These are phyloP conservation scores for Andricus quercusramuli DNA, from an alignment of 2,888 invertebrate species.

Conservation along the genomic window DNA sequence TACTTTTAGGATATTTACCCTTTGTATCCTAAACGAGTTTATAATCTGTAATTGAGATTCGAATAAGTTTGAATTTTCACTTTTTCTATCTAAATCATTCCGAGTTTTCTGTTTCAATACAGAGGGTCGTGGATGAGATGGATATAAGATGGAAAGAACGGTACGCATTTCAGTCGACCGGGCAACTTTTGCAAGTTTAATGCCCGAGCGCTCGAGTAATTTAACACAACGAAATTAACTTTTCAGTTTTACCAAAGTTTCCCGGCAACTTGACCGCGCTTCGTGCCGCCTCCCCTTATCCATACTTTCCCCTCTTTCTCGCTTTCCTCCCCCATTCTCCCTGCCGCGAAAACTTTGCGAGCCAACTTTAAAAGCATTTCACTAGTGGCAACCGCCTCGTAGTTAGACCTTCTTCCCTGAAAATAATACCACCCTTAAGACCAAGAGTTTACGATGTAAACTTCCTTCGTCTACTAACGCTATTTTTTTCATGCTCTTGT, in stretches of 20 bases:
- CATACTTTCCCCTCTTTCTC: slow-evolving; percentile 36
- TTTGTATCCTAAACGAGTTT: too few species aligned
- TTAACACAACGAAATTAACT: slow-evolving; percentile 77
- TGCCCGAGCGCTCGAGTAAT: slow-evolving; percentile 75
- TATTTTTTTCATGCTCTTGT: slow-evolving; percentile 42
- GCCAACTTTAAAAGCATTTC: slow-evolving; percentile 74
- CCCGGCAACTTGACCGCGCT: slow-evolving; percentile 71
- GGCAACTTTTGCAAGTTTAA: slow-evolving; percentile 75
- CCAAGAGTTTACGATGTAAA: slow-evolving; percentile 70
- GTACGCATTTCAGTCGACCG: slow-evolving; percentile 73
- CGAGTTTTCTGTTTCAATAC: slow-evolving; percentile 47
- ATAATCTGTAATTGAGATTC: neutral
- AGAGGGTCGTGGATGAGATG: slow-evolving; percentile 53
- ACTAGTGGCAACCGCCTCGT: slow-evolving; percentile 66
- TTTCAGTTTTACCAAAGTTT: slow-evolving; percentile 77
- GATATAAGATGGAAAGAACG: slow-evolving; percentile 47
- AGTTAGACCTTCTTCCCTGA: slow-evolving; percentile 58
- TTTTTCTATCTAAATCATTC: slow-evolving; percentile 18
- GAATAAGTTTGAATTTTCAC: neutral
- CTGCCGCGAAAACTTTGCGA: slow-evolving; percentile 57
- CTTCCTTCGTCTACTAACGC: slow-evolving; percentile 60
- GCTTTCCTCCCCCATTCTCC: slow-evolving; percentile 34
- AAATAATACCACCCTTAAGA: slow-evolving; percentile 72
- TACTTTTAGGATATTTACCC: too few species aligned
- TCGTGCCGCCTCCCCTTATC: slow-evolving; percentile 48